Evolutionary conservation across 2,888 invertebrate genomes (phyloP).

Genomic region (Danaus chrysippus): DNA sequence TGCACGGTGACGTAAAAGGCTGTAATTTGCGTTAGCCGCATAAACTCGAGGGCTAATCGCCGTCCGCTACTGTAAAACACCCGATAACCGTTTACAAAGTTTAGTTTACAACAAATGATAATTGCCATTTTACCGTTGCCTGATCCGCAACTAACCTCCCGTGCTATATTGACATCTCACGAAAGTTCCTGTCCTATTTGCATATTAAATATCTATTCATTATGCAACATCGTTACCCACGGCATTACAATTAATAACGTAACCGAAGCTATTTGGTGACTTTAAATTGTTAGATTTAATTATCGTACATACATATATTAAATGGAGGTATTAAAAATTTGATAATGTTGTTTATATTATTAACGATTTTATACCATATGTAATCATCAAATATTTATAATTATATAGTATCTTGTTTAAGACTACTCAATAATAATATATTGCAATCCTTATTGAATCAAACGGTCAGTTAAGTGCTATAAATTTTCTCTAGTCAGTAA

Average conservation of each 20-base stretch:
- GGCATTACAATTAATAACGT: not conserved
- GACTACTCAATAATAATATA: too few relatives aligned
- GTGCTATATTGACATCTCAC: slow-evolving; percentile 48
- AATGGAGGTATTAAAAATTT: too few relatives aligned
- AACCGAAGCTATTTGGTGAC: too few relatives aligned
- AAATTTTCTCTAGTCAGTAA: slow-evolving; percentile 9
- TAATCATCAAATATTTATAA: too few relatives aligned
- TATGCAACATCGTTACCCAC: slow-evolving; percentile 34
- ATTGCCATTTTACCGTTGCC: slow-evolving; percentile 58
- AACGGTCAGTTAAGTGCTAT: slow-evolving; percentile 9
- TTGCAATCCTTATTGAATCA: too few relatives aligned
- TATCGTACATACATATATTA: too few relatives aligned
- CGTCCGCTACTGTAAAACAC: slow-evolving; percentile 39
- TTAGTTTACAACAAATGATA: slow-evolving; percentile 54
- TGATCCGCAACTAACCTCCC: slow-evolving; percentile 48
- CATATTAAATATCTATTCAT: slow-evolving; percentile 54
- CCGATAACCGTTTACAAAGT: slow-evolving; percentile 48
- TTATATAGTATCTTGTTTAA: too few relatives aligned
- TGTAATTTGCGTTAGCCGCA: too few relatives aligned
- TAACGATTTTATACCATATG: too few relatives aligned
- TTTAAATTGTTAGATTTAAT: too few relatives aligned
- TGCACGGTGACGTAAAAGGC: too few relatives aligned
- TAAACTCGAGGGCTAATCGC: not conserved
- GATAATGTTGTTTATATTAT: too few relatives aligned
- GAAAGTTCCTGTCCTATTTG: slow-evolving; percentile 48